Evolutionary conservation across 1,140 invertebrate genomes (phyloP).

Genomic region (Drosophila pandora): DNA sequence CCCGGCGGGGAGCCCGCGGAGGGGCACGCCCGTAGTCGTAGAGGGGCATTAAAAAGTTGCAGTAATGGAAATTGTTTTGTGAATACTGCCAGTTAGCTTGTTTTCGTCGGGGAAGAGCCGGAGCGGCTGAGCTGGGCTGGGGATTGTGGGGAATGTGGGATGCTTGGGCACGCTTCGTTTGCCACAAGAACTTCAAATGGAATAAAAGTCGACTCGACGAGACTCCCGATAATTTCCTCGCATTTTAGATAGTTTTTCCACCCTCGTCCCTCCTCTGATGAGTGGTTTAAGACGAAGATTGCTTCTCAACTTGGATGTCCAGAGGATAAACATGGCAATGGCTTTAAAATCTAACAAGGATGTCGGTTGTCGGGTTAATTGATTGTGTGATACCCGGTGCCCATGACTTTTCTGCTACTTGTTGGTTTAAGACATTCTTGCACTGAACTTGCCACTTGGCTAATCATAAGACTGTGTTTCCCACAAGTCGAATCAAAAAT

Average conservation of each 20-base stretch:
- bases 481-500: neutral
- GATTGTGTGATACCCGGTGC: neutral
- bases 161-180: slow-evolving; percentile 67
- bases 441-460: too few species aligned
- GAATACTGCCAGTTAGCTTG: slow-evolving; percentile 64
- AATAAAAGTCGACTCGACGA: slow-evolving; percentile 56
- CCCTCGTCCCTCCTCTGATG: neutral
- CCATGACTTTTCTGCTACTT: too few species aligned
- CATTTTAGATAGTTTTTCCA: slow-evolving; percentile 21
- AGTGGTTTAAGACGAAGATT: slow-evolving; percentile 4
- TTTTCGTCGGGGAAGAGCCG: slow-evolving; percentile 7
- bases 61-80: slow-evolving; percentile 79
- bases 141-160: slow-evolving; percentile 43
- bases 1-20: slow-evolving; percentile 1
- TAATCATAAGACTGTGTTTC: neutral
- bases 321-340: slow-evolving; percentile 7
- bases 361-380: too few species aligned
- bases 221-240: slow-evolving; percentile 65
- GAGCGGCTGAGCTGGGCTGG: neutral
- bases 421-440: too few species aligned
- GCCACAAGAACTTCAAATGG: slow-evolving; percentile 67
- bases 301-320: slow-evolving; percentile 2
- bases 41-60: slow-evolving; percentile 61
- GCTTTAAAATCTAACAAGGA: neutral
- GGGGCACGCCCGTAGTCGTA: slow-evolving; percentile 21